Evolutionary conservation across 2,888 invertebrate species (phyloP).

Genomic region (Punctoribates punctum): DNA sequence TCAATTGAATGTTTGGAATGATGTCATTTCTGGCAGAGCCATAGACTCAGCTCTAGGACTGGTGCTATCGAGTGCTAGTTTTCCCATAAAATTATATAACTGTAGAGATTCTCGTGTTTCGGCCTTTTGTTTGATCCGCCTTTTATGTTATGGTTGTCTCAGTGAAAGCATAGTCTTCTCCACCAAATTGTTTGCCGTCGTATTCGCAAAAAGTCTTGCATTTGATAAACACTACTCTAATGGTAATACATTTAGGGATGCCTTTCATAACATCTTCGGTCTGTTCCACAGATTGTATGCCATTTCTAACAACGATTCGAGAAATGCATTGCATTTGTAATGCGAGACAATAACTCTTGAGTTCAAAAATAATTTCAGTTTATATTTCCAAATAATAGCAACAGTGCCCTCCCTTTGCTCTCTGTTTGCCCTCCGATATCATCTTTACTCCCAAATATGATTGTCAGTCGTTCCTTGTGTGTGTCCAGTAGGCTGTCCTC

Average conservation of each 20-base stretch:
- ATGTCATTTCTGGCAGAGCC: constrained; percentile 10
- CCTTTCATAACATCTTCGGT: neutral
- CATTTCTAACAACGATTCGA: neutral
- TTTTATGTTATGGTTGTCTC: neutral
- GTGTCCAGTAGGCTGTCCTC: neutral
- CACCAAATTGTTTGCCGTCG: neutral
- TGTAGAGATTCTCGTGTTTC: constrained; percentile 19
- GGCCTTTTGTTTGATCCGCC: constrained; percentile 32
- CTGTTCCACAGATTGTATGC: neutral
- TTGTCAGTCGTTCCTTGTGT: neutral
- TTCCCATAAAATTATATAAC: constrained; percentile 32
- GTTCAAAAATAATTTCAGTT: constrained; percentile 9
- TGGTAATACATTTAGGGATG: constrained; percentile 9
- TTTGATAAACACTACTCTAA: constrained; percentile 4
- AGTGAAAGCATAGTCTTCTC: neutral
- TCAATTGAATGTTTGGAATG: constrained; percentile 25
- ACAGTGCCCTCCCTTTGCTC: neutral
- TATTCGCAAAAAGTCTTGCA: neutral
- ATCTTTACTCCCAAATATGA: neutral
- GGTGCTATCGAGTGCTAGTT: constrained; percentile 1
- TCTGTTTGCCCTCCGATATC: neutral
- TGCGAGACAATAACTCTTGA: constrained; percentile 11
- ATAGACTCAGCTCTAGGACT: neutral
- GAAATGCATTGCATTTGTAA: constrained; percentile 18
- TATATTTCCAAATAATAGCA: constrained; percentile 17